phyloP scores from a whole-genome alignment of 1,140 invertebrate genomes.

The Globodera rostochiensis region DNA sequence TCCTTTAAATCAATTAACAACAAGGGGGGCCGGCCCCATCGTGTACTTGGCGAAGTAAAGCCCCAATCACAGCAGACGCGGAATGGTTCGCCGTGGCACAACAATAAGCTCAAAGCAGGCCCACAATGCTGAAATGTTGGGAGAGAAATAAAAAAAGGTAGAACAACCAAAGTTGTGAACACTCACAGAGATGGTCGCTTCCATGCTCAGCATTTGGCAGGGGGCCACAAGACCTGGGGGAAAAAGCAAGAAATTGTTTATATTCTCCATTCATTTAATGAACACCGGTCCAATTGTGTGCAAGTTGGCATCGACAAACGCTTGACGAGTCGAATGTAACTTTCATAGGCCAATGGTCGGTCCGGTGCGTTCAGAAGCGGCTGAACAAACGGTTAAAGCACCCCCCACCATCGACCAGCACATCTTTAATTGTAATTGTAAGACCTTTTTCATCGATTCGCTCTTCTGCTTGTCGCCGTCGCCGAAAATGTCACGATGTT shows the following conservation, averaged over 20 bases:
- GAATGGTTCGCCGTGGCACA: background rate
- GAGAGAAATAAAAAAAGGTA: background rate
- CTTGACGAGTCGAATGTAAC: slow-evolving; percentile 17
- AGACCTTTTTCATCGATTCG: background rate
- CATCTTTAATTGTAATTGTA: background rate
- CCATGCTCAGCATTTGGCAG: slow-evolving; percentile 20
- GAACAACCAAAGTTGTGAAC: background rate
- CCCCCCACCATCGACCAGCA: too few relatives aligned
- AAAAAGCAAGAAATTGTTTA: background rate
- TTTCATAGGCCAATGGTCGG: slow-evolving; percentile 16
- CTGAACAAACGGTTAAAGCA: background rate
- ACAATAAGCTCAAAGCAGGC: background rate
- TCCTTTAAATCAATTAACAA: too few relatives aligned
- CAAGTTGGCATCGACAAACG: slow-evolving; percentile 17
- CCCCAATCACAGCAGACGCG: too few relatives aligned
- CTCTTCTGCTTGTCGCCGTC: background rate
- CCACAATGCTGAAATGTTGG: background rate
- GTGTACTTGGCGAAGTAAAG: too few relatives aligned
- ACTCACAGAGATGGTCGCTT: slow-evolving; percentile 16
- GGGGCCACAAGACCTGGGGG: background rate
- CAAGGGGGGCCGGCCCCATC: too few relatives aligned
- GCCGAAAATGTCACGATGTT: background rate
- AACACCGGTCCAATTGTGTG: slow-evolving; percentile 10
- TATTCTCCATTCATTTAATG: background rate
- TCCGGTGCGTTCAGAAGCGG: background rate